Evolutionary conservation across 2,888 invertebrate species (phyloP), one percentile per base, ranked within the genome.

Genomic region (Noctua janthina): DNA sequence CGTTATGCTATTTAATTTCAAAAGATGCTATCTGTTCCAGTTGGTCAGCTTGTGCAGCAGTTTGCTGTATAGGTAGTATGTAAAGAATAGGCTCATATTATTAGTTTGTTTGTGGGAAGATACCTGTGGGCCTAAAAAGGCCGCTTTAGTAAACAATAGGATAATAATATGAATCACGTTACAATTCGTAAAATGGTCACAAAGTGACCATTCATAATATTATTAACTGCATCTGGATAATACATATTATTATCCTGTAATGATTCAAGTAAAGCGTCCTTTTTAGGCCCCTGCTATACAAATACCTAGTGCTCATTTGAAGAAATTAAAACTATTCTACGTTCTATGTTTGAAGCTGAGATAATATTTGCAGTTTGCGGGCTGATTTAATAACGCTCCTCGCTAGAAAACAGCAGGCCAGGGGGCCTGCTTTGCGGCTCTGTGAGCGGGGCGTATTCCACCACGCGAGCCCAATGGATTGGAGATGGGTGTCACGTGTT

Each of bases 1-100:
- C 77, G 56, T 75, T 78, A 82, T 69, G 75, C 74, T 51, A 54
- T 85, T 85, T 85, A 85, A 85, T 85, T 85, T 78, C 64, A 62
- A 79, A 75, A 75, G 84, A 85, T 85, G 71, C 1, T 85, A 85
- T 82, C 82, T 67, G 64, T 77, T 71, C n/a, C 23, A 83, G 66
- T 46, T 74, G 62, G 74, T 23, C 46, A 46, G n/a, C 13, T 73
- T 66, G n/a, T 62, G 23, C 56, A 39, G 15, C 29, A 81, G 69
- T 74, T 46, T 81, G 4, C 39, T 56, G 62, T 46, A 29, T 62
- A n/a, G 4, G 46, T 39, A 23, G 35, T 68, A 64, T 59, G 23
- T 59, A n/a, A 76, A 46, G 35, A 59, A 82, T 76, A 20, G 46
- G 4, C n/a, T 15, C 29, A 29, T 54, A 0, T 81, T 70, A 62